Conservation (phyloP, 35 echinoderm and acorn worm genomes). For the Nesometra sesokonis region DNA sequence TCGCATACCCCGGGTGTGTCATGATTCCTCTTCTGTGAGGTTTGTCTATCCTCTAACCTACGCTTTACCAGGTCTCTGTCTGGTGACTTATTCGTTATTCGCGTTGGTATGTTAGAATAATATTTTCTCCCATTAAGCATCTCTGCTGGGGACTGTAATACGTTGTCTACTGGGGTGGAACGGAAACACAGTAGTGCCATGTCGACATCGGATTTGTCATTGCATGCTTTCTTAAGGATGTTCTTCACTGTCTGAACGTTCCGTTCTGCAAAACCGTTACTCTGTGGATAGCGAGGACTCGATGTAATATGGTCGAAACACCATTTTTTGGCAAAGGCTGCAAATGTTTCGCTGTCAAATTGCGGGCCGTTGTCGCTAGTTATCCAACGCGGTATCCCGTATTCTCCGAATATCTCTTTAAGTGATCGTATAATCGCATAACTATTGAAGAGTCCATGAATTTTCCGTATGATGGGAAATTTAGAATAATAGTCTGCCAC, state of each 20-base stretch:
- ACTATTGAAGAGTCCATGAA: conserved; percentile 17
- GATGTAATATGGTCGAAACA: conserved; percentile 22
- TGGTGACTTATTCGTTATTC: background rate
- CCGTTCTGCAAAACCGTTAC: conserved; percentile 20
- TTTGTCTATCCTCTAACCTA: too few relatives aligned
- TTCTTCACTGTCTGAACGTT: background rate
- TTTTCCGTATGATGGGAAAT: conserved; percentile 20
- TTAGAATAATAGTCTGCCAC: conserved; percentile 31
- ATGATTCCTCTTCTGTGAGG: too few relatives aligned
- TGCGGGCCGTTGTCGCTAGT: conserved; percentile 20
- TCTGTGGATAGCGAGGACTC: background rate
- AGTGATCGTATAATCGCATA: conserved; percentile 1
- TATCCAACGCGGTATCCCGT: conserved; percentile 5
- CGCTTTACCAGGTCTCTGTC: too few relatives aligned
- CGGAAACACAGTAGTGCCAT: conserved; percentile 9
- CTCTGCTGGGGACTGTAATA: background rate
- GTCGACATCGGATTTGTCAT: background rate
- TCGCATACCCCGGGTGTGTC: too few relatives aligned
- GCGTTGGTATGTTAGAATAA: background rate
- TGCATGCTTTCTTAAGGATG: conserved; percentile 7
- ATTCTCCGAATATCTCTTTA: conserved; percentile 26
- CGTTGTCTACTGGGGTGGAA: background rate
- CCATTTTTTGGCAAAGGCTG: conserved; percentile 16
- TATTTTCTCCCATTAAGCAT: background rate
- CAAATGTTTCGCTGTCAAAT: conserved; percentile 6